Conservation (phyloP, 2,888 invertebrate genomes). For the Epinotia nisella region DNA sequence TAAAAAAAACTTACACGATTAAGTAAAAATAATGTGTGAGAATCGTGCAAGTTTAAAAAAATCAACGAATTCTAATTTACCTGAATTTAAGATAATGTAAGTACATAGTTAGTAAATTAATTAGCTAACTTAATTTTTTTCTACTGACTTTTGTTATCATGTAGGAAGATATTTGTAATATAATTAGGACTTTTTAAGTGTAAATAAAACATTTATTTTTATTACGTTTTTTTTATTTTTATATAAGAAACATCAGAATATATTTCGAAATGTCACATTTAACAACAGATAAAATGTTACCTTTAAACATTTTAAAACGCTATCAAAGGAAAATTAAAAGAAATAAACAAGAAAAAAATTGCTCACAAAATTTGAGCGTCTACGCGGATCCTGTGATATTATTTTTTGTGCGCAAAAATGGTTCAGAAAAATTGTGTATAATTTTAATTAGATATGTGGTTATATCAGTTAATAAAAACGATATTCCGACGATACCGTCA, state of each 20-base stretch:
- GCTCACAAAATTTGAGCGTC: slow-evolving; percentile 51
- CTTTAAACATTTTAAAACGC: slow-evolving; percentile 47
- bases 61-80: not conserved
- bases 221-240: slow-evolving; percentile 53
- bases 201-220: slow-evolving; percentile 59
- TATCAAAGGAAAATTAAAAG: slow-evolving; percentile 43
- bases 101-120: not conserved
- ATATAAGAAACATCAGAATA: slow-evolving; percentile 82
- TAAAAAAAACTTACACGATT: too few species aligned
- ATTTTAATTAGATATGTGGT: slow-evolving; percentile 44
- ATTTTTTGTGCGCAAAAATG: slow-evolving; percentile 47
- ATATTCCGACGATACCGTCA: slow-evolving; percentile 41
- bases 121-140: not conserved
- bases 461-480: slow-evolving; percentile 41
- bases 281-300: slow-evolving; percentile 65
- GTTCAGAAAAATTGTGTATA: slow-evolving; percentile 46
- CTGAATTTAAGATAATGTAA: not conserved
- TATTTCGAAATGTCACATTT: slow-evolving; percentile 79
- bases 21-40: too few species aligned
- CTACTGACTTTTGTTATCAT: slow-evolving; percentile 2
- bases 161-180: not conserved
- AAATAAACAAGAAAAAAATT: slow-evolving; percentile 34
- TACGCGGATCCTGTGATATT: slow-evolving; percentile 52
- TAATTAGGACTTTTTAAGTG: not conserved
- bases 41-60: too few species aligned